Base-by-base conservation (phyloP, 2,888 invertebrate genomes). In the Thereva unica region DNA sequence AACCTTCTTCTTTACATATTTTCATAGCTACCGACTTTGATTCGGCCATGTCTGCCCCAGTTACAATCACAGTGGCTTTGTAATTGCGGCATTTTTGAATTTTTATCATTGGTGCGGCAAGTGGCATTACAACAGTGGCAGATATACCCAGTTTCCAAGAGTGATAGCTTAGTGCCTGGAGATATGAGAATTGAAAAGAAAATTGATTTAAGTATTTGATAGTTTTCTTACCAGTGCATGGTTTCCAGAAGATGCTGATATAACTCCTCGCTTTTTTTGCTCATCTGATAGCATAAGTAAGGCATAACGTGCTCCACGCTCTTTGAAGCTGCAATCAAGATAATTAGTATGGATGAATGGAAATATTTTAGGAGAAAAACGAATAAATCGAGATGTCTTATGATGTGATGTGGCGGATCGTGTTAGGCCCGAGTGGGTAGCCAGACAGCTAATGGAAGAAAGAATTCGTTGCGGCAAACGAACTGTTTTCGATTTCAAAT, bases 101-200 rank as follows among this genome's bases (percentile, higher is more conserved):
- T 83, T 97, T 97, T 95, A 97, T 97, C 67, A 97, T 91, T 0
- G 97, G 96, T 0, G 97, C 97, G 0, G 93, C 88, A 47, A 88
- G 87, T 0, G 97, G 97, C 97, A 97, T 97, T n/a, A 97, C 92
- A 4, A 97, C 93, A 0, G 92, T 92, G 0, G 88, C 86, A 0
- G 90, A 87, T 35, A 92, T 85, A 47, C 83, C 83, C 6, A 93
- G 83, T 67, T 85, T 84, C 72, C 85, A 83, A 0, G 92, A 93
- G 77, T 93, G 93, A 77, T 90, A 94, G 71, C 89, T 88, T 54
- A 93, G 76, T 0, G 83, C 87, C 75, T 76, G 12, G 5, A 57
- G 56, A 53, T 9, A 5, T 38, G 10, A 35, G 4, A 53, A n/a
- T 34, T 1, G 7, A 8, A 1, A 3, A 5, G 4, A 1, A n/a